Percentiles rank a stretch among this genome's conserved stretches.
Evolutionary conservation across 1,140 invertebrate species (phyloP).

Genomic region (Zaprionus camerounensis): DNA sequence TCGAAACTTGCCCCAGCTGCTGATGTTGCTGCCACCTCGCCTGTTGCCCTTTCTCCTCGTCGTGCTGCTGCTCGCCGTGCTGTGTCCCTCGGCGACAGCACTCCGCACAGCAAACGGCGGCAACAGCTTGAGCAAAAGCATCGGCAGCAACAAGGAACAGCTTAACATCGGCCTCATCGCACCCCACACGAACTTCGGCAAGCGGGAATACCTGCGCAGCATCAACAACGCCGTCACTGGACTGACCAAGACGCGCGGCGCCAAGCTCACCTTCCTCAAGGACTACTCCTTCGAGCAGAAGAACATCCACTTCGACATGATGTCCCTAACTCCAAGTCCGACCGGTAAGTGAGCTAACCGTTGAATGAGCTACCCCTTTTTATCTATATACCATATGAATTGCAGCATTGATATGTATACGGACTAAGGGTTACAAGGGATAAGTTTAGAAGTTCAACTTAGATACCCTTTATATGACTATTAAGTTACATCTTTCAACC

Average conservation of each 20-base stretch:
- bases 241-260: conserved; percentile 86
- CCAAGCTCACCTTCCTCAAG: conserved; percentile 87
- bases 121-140: conserved; percentile 63
- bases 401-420: no score
- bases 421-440: no score
- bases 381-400: no score
- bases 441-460: no score
- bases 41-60: conserved; percentile 9
- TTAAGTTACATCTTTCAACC: no score
- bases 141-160: conserved; percentile 79
- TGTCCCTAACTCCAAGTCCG: conserved; percentile 90
- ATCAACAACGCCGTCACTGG: conserved; percentile 87
- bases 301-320: conserved; percentile 88
- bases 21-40: neutral
- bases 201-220: conserved; percentile 88
- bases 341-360: conserved; percentile 86
- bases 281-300: conserved; percentile 87
- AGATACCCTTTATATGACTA: no score
- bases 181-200: conserved; percentile 86
- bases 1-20: conserved; percentile 5
- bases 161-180: conserved; percentile 86
- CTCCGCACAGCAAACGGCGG: conserved; percentile 73
- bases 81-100: conserved; percentile 43
- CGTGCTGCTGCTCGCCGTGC: conserved; percentile 17
- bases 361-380: no score